Evolutionary conservation across 1,140 invertebrate species (phyloP).

Genomic region (Linepithema humile): DNA sequence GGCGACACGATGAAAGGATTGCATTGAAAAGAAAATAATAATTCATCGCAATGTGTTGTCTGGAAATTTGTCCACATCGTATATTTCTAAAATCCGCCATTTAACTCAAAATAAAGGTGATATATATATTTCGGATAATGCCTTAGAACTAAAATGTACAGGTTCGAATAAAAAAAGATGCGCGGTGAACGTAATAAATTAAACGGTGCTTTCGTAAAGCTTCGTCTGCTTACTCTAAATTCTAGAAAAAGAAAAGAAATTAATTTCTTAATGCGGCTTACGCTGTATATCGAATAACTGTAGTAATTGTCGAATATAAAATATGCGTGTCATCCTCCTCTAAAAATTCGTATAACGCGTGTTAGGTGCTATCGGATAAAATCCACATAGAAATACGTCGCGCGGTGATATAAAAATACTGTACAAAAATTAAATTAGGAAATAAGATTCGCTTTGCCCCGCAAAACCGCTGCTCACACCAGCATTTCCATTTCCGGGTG

Average conservation of each 20-base stretch:
- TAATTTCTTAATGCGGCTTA: not conserved
- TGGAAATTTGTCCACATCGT: not conserved
- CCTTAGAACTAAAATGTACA: conserved; percentile 39
- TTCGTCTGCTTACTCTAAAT: not conserved
- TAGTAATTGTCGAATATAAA: not conserved
- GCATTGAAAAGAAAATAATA: not conserved
- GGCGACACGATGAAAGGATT: not conserved
- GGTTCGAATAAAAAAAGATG: not conserved
- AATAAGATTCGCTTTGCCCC: not conserved
- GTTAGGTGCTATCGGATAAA: not conserved
- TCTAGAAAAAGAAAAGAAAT: not conserved
- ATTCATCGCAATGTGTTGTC: not conserved
- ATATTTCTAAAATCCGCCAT: not conserved
- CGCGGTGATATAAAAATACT: conserved; percentile 6
- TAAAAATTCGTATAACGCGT: conserved; percentile 14
- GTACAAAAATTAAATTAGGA: not conserved
- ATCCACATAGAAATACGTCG: not conserved
- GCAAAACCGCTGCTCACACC: not conserved
- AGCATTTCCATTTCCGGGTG: conserved; percentile 39
- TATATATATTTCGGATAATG: conserved; percentile 11
- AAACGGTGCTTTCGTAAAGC: not conserved
- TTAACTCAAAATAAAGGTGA: not conserved
- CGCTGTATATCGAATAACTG: not conserved
- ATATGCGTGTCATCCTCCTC: not conserved
- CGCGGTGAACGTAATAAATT: conserved; percentile 25